These are phyloP conservation scores for Drosophila anomalata DNA, from an alignment of 2,888 invertebrate species.

Conservation along the genomic window DNA sequence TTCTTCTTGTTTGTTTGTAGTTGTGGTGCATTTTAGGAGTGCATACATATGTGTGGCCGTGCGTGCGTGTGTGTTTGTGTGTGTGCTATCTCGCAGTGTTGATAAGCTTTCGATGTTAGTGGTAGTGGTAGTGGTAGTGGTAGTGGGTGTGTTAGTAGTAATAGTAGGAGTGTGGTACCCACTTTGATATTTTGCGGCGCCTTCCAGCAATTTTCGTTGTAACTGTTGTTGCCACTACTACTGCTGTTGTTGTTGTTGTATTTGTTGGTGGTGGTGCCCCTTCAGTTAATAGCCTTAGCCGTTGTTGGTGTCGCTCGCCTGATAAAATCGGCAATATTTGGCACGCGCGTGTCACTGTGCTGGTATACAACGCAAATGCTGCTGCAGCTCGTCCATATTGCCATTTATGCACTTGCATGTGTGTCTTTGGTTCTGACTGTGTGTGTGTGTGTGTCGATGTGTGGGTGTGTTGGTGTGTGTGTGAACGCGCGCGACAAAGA, in stretches of 20 bases:
- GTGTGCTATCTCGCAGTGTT: slow-evolving; percentile 14
- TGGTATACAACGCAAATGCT: slow-evolving; percentile 35
- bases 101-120: slow-evolving; percentile 14
- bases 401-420: slow-evolving; percentile 71
- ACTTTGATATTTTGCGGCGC: slow-evolving; percentile 67
- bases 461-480: not conserved
- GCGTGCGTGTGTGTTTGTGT: slow-evolving; percentile 1
- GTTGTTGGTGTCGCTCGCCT: slow-evolving; percentile 46
- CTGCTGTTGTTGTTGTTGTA: slow-evolving; percentile 26
- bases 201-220: slow-evolving; percentile 62
- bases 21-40: not conserved
- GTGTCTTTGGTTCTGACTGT: slow-evolving; percentile 22
- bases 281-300: slow-evolving; percentile 45
- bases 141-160: slow-evolving; percentile 9
- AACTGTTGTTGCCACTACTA: slow-evolving; percentile 39
- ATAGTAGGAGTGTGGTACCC: slow-evolving; percentile 46
- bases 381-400: slow-evolving; percentile 67
- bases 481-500: slow-evolving; percentile 42
- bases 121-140: slow-evolving; percentile 4
- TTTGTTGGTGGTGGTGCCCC: slow-evolving; percentile 26
- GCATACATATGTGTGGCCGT: not conserved
- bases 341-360: slow-evolving; percentile 70
- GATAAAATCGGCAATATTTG: slow-evolving; percentile 71
- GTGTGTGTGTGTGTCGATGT: slow-evolving; percentile 1
- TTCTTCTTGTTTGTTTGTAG: not conserved